Evolutionary conservation across 2,797 vertebrate genomes (phyloP), one percentile per base, ranked within the genome.

Genomic region (Falco concolor): DNA sequence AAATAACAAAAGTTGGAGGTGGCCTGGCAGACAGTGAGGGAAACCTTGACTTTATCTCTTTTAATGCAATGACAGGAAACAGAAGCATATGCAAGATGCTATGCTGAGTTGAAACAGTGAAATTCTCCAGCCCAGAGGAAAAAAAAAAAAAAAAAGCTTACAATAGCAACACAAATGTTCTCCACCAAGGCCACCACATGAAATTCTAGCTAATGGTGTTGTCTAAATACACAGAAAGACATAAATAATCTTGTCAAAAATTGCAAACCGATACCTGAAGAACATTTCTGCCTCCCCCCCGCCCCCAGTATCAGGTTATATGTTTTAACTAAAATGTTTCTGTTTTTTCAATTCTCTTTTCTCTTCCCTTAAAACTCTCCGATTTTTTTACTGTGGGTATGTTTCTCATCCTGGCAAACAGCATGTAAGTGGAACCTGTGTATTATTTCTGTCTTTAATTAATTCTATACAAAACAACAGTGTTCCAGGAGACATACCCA

Each of bases 391-490:
- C 7, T 12, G 32, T n/a, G 12, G 3, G 2, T 77, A 49, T 77
- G 19, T 75, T 93, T 89, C 34, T 27, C 12, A 19, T 64, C 34
- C 36, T 75, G 57, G 47, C 3, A 91, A 91, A 78, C 0, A 9
- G 5, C 24, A 30, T 54, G 8, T 52, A 77, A 89, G 17, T 27
- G 19, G 8, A 79, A 87, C 9, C 8, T 87, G 7, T 50, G 13
- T 25, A 38, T 65, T 57, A 57, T 72, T 93, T 81, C 63, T 97
- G 57, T 24, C n/a, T 90, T 91, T 69, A 69, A 77, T 87, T 87
- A 65, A 84, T 77, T 80, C 87, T 57, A 78, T 53, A 47, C 36
- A 82, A 84, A 96, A 81, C 72, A 87, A 54, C 25, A 63, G 19
- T 32, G 17, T 67, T 81, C 20, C 38, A 65, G 27, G 70, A 87